Evolutionary conservation across 1,140 invertebrate genomes (phyloP).

Genomic region (Lerema accius): DNA sequence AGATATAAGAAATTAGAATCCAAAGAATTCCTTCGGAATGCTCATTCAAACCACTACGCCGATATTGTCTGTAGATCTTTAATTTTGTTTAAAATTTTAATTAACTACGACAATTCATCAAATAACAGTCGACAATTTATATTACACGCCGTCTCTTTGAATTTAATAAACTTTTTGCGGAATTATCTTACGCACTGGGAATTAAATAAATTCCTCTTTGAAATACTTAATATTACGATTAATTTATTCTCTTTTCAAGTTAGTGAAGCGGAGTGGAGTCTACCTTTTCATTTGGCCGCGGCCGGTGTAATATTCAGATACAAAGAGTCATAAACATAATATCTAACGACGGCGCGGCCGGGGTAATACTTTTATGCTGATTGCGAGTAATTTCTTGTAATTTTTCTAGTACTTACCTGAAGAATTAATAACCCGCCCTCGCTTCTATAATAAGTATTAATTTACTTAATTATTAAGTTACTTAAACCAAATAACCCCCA

Average conservation of each 20-base stretch:
- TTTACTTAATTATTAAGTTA: too few relatives aligned
- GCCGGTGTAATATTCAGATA: neutral
- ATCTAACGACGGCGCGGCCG: neutral
- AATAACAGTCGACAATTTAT: conserved; percentile 2
- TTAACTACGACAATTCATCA: neutral
- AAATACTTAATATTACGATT: conserved; percentile 7
- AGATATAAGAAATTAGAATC: too few relatives aligned
- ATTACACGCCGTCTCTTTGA: neutral
- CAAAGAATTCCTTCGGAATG: too few relatives aligned
- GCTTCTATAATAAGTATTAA: too few relatives aligned
- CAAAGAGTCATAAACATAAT: neutral
- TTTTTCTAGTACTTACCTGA: too few relatives aligned
- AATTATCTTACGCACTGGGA: conserved; percentile 14
- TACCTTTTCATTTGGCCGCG: neutral
- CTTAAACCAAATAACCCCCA: too few relatives aligned
- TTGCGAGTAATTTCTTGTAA: too few relatives aligned
- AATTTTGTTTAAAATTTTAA: neutral
- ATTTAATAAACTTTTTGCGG: conserved; percentile 4
- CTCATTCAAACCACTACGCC: too few relatives aligned
- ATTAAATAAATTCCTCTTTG: conserved; percentile 18
- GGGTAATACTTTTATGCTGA: too few relatives aligned
- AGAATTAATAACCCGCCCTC: too few relatives aligned
- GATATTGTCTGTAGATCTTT: too few relatives aligned
- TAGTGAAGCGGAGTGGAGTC: conserved; percentile 1
- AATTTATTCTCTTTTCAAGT: conserved; percentile 16